These are phyloP conservation scores for Echeneis naucrates DNA, from an alignment of 2,797 vertebrate species.

Conservation along the genomic window DNA sequence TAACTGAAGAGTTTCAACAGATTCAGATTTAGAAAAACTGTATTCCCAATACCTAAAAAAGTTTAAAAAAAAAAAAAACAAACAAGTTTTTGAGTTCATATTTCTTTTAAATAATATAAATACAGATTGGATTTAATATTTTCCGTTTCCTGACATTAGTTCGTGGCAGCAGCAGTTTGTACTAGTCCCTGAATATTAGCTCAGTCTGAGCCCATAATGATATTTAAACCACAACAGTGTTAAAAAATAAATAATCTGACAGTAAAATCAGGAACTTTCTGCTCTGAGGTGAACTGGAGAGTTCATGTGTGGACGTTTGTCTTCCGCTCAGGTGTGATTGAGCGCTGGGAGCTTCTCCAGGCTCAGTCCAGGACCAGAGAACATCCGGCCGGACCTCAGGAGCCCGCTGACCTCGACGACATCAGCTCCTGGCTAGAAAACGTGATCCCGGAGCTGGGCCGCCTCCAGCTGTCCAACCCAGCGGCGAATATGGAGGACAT, in stretches of 20 bases:
- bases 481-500: conserved; percentile 78
- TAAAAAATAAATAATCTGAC: not conserved
- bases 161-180: too few relatives aligned
- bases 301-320: not conserved
- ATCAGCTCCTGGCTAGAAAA: conserved; percentile 88
- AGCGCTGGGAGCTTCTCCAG: conserved; percentile 91
- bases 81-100: too few relatives aligned
- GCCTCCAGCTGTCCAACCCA: conserved; percentile 72
- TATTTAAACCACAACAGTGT: not conserved
- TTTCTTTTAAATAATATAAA: too few relatives aligned
- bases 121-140: too few relatives aligned
- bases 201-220: not conserved
- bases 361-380: conserved; percentile 84
- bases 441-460: conserved; percentile 85
- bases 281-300: too few relatives aligned
- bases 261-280: not conserved
- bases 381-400: conserved; percentile 75
- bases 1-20: not conserved
- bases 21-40: too few relatives aligned
- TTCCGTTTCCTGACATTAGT: too few relatives aligned
- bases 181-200: too few relatives aligned
- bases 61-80: too few relatives aligned
- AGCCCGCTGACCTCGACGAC: conserved; percentile 84
- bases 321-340: conserved; percentile 87
- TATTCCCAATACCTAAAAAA: too few relatives aligned